phyloP scores from a whole-genome alignment of 2,797 vertebrate species.

The Lagodon rhomboides region DNA sequence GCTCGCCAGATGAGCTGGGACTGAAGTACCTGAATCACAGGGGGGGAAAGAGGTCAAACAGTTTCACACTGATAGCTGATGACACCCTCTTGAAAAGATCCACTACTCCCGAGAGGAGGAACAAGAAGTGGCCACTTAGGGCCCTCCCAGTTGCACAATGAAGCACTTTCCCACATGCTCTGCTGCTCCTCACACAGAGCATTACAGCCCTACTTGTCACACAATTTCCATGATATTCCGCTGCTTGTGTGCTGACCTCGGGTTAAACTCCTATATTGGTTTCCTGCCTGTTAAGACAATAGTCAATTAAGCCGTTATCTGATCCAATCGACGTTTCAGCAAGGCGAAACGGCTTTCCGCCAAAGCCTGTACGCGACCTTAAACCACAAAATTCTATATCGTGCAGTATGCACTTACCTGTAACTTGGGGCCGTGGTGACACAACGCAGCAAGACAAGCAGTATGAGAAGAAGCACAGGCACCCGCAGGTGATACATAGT shows the following conservation, averaged over 20 bases:
- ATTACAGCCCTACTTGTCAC: slow-evolving; percentile 13
- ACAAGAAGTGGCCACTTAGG: slow-evolving; percentile 70
- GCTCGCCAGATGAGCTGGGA: slow-evolving; percentile 75
- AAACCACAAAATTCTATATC: no score
- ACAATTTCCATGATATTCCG: slow-evolving; percentile 35
- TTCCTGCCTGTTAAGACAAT: slow-evolving; percentile 4
- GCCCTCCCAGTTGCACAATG: slow-evolving; percentile 9
- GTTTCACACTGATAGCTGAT: slow-evolving; percentile 57
- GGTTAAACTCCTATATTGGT: slow-evolving; percentile 12
- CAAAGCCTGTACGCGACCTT: neutral
- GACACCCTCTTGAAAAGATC: slow-evolving; percentile 63
- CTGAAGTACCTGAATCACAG: slow-evolving; percentile 83
- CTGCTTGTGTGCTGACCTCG: slow-evolving; percentile 11
- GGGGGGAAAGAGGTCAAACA: slow-evolving; percentile 45
- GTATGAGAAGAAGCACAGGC: slow-evolving; percentile 80
- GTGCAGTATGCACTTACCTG: slow-evolving; percentile 81
- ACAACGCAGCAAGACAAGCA: slow-evolving; percentile 84
- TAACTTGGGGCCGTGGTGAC: slow-evolving; percentile 84
- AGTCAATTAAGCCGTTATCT: neutral
- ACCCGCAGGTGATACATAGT: slow-evolving; percentile 88
- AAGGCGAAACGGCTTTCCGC: neutral
- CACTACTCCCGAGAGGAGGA: slow-evolving; percentile 32
- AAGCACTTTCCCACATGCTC: slow-evolving; percentile 37
- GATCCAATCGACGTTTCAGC: neutral
- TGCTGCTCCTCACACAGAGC: slow-evolving; percentile 27